Conservation (phyloP, 2,113 vertebrate genomes). For the Plecotus auritus region DNA sequence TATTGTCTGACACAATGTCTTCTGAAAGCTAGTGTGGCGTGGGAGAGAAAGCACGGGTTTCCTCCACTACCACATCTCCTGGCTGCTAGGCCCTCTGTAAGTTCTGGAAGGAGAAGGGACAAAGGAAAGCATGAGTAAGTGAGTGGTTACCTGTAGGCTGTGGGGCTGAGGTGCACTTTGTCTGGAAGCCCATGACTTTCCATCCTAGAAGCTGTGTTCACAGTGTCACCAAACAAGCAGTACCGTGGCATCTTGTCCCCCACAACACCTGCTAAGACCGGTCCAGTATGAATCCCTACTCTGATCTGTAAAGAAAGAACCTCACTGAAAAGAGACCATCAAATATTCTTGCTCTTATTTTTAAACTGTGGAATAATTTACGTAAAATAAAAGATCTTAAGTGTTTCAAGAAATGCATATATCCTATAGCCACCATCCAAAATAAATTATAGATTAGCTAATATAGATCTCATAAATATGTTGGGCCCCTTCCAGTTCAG, state of each 20-base stretch:
- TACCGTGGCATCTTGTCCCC: constrained; percentile 86
- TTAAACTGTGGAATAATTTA: neutral
- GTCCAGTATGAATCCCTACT: constrained; percentile 82
- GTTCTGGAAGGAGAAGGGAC: neutral
- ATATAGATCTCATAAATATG: neutral
- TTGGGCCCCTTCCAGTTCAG: neutral
- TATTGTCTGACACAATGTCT: neutral
- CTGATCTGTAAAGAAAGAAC: constrained; percentile 75
- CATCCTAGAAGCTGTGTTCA: constrained; percentile 84
- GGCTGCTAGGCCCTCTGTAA: neutral
- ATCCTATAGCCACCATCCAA: neutral
- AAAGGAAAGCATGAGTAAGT: neutral
- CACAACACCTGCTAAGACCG: constrained; percentile 81
- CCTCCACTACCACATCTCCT: neutral
- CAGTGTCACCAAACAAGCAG: constrained; percentile 84
- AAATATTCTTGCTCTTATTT: neutral
- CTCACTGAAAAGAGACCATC: neutral
- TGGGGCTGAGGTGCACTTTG: constrained; percentile 81
- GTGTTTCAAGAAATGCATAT: neutral
- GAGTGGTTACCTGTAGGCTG: constrained; percentile 73
- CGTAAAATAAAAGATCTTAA: neutral
- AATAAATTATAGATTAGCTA: neutral
- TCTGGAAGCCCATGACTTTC: constrained; percentile 83
- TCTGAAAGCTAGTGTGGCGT: neutral
- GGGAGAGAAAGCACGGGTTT: neutral